Conservation (phyloP, 2,113 vertebrate genomes). For the Phyllostomus hastatus region DNA sequence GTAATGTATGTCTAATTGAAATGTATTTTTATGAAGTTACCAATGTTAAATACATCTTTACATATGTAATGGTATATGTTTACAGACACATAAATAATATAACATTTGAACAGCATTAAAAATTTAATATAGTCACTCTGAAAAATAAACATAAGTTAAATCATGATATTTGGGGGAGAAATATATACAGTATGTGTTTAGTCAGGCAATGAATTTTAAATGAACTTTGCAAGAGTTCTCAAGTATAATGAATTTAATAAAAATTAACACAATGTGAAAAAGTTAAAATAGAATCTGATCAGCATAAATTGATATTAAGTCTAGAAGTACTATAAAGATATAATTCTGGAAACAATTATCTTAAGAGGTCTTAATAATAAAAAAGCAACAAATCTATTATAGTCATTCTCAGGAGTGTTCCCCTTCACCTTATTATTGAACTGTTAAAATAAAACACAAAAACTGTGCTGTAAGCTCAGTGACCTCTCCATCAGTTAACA, state of each 20-base stretch:
- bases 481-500: conserved; percentile 82
- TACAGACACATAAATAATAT: conserved; percentile 74
- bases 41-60: conserved; percentile 69
- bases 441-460: conserved; percentile 80
- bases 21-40: conserved; percentile 65
- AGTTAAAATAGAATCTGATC: conserved; percentile 72
- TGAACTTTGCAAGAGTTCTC: conserved; percentile 86
- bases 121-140: conserved; percentile 52
- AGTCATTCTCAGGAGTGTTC: conserved; percentile 73
- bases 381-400: conserved; percentile 76
- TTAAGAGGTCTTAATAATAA: conserved; percentile 82
- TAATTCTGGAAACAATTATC: conserved; percentile 84
- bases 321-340: conserved; percentile 77
- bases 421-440: conserved; percentile 80
- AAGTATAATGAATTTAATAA: conserved; percentile 85
- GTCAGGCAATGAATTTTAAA: conserved; percentile 84
- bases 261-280: conserved; percentile 84
- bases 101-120: conserved; percentile 71
- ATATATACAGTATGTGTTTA: conserved; percentile 78
- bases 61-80: conserved; percentile 68
- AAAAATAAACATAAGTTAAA: conserved; percentile 85
- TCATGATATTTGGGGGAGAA: conserved; percentile 83
- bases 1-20: conserved; percentile 43
- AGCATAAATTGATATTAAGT: conserved; percentile 75
- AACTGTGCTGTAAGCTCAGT: conserved; percentile 65